Base-by-base conservation (phyloP, 30 jellyfish, hydroid and myxozoan genomes). In the Hydra vulgaris region DNA sequence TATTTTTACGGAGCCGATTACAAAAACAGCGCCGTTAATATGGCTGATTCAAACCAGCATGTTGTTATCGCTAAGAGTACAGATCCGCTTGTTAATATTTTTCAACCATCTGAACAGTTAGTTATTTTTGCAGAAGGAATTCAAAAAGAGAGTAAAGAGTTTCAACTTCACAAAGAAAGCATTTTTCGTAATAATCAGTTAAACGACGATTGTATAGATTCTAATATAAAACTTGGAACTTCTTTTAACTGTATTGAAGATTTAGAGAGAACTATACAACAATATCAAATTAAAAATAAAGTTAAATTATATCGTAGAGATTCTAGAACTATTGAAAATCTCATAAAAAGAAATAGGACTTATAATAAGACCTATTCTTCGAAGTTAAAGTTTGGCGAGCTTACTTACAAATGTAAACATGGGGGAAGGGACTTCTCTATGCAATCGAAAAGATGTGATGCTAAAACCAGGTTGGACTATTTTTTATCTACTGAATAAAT, bases 301-400 rank as follows among this genome's bases (percentile, higher is more conserved):
- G 83, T 75, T 1, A 40, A 54, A 21, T 7, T 75, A 54, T 75
- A 75, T 70, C 53, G 25, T 17, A 75, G 83, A 25, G 83, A 75
- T 53, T 75, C 83, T 7, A 75, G 83, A 75, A 75, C 72, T 21
- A 54, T 75, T 23, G 83, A 75, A 25, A 75, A 70, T 75, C 53
- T 75, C 26, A 20, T 75, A 18, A 26, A 53, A 12, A 26, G 83
- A 0, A 70, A 70, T 15, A 75, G 83, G 21, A 23, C 56, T 20
- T 54, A 71, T 20, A 26, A 70, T 25, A 75, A 75, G 1, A 66
- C 53, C 7, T 75, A 75, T 25, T 75, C 83, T 17, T 18, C 22
- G 12, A 75, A 75, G 26, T 54, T 75, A 40, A 75, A 75, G 25
- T 75, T 25, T 75, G 83, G 83, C 26, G 83, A 75, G 26, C 53